Evolutionary conservation across 2,113 vertebrate species (phyloP), one percentile per base, ranked within the genome.

Genomic region (Xenopus tropicalis): DNA sequence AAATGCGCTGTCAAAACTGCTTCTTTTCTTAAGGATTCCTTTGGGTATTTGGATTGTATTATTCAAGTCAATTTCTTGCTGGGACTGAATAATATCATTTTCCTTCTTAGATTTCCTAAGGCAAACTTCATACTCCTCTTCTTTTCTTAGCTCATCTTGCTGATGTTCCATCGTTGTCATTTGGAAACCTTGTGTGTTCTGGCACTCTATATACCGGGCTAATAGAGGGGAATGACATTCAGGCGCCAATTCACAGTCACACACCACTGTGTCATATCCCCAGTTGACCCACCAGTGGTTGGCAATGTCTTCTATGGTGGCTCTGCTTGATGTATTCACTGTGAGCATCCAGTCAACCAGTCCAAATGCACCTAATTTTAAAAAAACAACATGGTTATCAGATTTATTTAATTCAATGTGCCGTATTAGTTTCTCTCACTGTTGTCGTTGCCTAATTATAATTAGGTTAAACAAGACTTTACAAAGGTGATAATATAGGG

Each of bases 201-300:
- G 89, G 86, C 87, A 90, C 79, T 90, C 89, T 11, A 91, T 89
- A 81, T 89, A 90, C 57, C 89, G 86, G 25, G 88, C 88, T 77
- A 90, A 78, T 56, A 91, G 77, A 0, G 90, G 89, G 9, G 88
- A 90, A 52, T 86, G 85, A 72, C 86, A 89, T n/a, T 88, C 87
- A 52, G 83, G 84, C 64, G 78, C 81, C 11, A 83, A 80, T 22
- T 82, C 80, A 70, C 88, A 91, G 83, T 91, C 88, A 61, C 89
- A 91, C 54, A 91, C 82, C 22, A 84, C 80, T 63, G 86, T 79
- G 77, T 88, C 87, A 66, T 86, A 88, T 63, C 88, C 88, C 88
- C 84, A 90, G 78, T 91, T 92, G 61, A 93, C 89, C 91, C 91
- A 93, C 89, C 90, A 91, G 79, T 93, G 91, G 80, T 88, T 89